Evolutionary conservation across 2,888 invertebrate species (phyloP), one percentile per base, ranked within the genome.

Genomic region (Drosophila nigricruria): DNA sequence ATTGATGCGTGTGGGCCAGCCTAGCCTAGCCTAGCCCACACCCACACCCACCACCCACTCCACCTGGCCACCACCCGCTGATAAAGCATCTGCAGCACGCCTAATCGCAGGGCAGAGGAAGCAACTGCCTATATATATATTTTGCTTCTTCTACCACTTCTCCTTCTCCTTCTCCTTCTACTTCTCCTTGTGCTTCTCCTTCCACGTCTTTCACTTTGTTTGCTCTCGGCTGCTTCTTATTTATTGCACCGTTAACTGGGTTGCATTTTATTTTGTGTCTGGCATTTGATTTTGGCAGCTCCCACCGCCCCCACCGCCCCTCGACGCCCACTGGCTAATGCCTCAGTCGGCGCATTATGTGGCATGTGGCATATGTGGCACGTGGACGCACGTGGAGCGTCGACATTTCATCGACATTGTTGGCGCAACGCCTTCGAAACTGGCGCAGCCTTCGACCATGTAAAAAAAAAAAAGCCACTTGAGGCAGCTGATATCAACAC

Each of bases 391-490:
- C 76, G 62, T 77, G 77, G 65, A 63, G 47, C 66, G 70, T 79
- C 82, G 82, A 82, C 81, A 72, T 82, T 70, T 82, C 80, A 76
- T 65, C 81, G 70, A 78, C 71, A 72, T 71, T 69, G 77, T 61
- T 69, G 56, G 27, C 53, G 45, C 69, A 54, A 59, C 68, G 72
- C 72, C 49, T 58, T 58, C 56, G 57, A 73, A 83, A 77, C 70
- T 79, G 73, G 85, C 79, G 70, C 82, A 83, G 85, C 88, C 83
- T 84, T 82, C 79, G 88, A 79, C 78, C 88, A 87, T 84, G 83
- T 70, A 88, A 74, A 82, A 74, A 83, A 79, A 87, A 77, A 81
- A 74, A 84, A 80, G 12, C 80, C 78, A 84, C 84, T 84, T 82
- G 72, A 84, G 70, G 73, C 56, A 60, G 59, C 84, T 88, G 83